phyloP scores from a whole-genome alignment of 2,888 invertebrate species.

The Unio delphinus region DNA sequence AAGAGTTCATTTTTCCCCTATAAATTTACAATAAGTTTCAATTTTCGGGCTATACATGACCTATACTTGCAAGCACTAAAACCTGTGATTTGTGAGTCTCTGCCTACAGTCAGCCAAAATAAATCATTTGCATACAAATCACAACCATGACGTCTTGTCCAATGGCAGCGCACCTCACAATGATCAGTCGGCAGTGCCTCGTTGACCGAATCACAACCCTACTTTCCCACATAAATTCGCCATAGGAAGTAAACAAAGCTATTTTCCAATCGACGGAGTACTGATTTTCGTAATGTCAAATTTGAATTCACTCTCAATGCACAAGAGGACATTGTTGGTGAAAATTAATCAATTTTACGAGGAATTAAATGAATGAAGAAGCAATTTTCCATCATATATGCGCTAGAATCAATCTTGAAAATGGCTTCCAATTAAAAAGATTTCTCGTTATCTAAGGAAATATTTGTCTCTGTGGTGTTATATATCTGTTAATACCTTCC shows the following conservation, averaged over 20 bases:
- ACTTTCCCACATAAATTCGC: not conserved
- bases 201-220: constrained; percentile 37
- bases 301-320: constrained; percentile 9
- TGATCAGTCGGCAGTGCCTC: constrained; percentile 1
- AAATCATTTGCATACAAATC: constrained; percentile 62
- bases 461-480: constrained; percentile 17
- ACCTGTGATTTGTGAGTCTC: constrained; percentile 64
- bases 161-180: constrained; percentile 44
- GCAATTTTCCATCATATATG: constrained; percentile 10
- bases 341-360: constrained; percentile 35
- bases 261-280: no score
- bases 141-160: constrained; percentile 46
- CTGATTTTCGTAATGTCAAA: constrained; percentile 2
- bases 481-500: constrained; percentile 7
- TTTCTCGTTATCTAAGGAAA: constrained; percentile 16
- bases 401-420: constrained; percentile 14
- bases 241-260: no score
- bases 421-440: constrained; percentile 4
- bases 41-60: constrained; percentile 60
- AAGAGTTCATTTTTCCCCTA: constrained; percentile 64
- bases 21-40: constrained; percentile 56
- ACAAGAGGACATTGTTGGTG: constrained; percentile 10
- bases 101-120: constrained; percentile 57
- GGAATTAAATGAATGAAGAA: constrained; percentile 28
- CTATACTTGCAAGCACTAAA: constrained; percentile 49